phyloP scores from a whole-genome alignment of 1,140 invertebrate genomes.

The Brachionus calyciflorus region DNA sequence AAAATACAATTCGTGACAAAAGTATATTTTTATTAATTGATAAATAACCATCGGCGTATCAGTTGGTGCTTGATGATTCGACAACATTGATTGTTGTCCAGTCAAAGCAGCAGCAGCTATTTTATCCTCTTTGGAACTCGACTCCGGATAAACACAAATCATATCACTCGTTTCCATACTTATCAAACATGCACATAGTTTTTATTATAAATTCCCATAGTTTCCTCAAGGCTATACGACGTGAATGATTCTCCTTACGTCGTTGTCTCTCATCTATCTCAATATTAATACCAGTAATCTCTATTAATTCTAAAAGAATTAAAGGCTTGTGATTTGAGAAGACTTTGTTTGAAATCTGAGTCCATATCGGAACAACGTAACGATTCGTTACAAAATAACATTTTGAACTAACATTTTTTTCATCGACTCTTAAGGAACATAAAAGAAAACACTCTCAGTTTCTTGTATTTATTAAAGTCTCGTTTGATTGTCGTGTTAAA shows the following conservation, averaged over 20 bases:
- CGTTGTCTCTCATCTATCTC: constrained; percentile 77
- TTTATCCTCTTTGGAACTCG: constrained; percentile 55
- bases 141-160: constrained; percentile 87
- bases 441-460: too few relatives aligned
- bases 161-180: constrained; percentile 90
- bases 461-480: too few relatives aligned
- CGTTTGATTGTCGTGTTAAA: too few relatives aligned
- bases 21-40: too few relatives aligned
- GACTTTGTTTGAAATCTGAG: neutral
- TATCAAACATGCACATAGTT: constrained; percentile 92
- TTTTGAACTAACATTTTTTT: too few relatives aligned
- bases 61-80: constrained; percentile 71
- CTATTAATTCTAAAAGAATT: constrained; percentile 71
- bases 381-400: too few relatives aligned
- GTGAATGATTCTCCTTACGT: constrained; percentile 40
- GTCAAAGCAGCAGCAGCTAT: constrained; percentile 52
- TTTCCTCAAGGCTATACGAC: constrained; percentile 79
- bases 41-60: too few relatives aligned
- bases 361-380: constrained; percentile 31
- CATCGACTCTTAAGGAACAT: too few relatives aligned
- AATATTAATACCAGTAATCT: constrained; percentile 88
- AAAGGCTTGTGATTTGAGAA: constrained; percentile 22
- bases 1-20: too few relatives aligned
- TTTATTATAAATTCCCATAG: constrained; percentile 94
- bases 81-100: constrained; percentile 65